phyloP scores from a whole-genome alignment of 2,113 vertebrate genomes.

The Deroptyus accipitrinus region DNA sequence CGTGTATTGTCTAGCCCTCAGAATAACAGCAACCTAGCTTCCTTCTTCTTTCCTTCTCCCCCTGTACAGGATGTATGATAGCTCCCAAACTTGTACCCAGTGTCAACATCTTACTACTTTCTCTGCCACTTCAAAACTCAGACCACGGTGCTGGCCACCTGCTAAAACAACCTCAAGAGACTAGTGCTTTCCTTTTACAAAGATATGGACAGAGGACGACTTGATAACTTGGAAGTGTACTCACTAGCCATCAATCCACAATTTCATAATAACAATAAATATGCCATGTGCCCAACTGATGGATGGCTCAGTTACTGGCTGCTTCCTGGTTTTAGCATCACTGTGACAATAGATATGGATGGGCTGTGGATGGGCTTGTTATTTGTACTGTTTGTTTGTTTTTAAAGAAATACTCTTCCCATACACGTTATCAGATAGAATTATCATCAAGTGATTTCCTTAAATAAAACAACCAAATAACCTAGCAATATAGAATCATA shows the following conservation, averaged over 20 bases:
- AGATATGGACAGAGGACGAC: not conserved
- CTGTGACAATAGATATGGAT: constrained; percentile 1
- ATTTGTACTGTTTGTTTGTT: not conserved
- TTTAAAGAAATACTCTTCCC: not conserved
- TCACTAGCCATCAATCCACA: not conserved
- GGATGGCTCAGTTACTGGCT: constrained; percentile 22
- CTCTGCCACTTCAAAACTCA: not conserved
- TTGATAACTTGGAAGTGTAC: not conserved
- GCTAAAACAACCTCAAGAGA: not conserved
- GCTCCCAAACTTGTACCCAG: not conserved
- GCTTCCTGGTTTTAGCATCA: not conserved
- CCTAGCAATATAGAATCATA: not conserved
- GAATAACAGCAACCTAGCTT: not conserved
- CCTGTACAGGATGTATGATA: not conserved
- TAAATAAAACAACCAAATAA: not conserved
- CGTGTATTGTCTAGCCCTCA: not conserved
- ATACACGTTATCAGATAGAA: not conserved
- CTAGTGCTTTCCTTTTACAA: not conserved
- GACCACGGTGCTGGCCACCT: not conserved
- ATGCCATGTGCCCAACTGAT: not conserved
- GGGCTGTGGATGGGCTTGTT: not conserved
- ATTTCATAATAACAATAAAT: not conserved
- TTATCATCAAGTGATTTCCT: not conserved
- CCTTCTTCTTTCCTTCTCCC: not conserved
- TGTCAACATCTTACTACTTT: not conserved